These are phyloP conservation scores for Diarsia mendica DNA, from an alignment of 2,888 invertebrate genomes.

Conservation along the genomic window DNA sequence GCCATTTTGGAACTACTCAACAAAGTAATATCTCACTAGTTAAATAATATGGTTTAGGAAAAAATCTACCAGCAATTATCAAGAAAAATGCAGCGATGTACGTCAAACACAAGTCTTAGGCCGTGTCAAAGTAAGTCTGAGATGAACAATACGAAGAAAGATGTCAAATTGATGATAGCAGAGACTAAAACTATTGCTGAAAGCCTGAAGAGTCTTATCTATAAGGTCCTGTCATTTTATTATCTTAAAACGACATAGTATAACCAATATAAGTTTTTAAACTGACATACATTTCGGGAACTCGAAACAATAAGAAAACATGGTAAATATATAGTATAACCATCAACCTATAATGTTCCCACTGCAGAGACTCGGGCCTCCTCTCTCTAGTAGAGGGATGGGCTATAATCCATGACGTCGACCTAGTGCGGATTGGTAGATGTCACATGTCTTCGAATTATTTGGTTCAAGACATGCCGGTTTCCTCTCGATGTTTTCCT, in stretches of 20 bases:
- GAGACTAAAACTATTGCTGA: constrained; percentile 71
- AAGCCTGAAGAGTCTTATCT: constrained; percentile 73
- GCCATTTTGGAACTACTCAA: not conserved
- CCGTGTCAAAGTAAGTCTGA: constrained; percentile 48
- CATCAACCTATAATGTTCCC: too few species aligned
- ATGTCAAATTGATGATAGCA: constrained; percentile 73
- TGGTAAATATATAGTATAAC: too few species aligned
- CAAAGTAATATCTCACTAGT: not conserved
- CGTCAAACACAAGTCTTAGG: constrained; percentile 61
- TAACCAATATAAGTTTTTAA: not conserved
- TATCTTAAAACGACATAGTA: not conserved
- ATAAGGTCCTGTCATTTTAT: constrained; percentile 67
- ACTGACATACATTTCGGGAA: too few species aligned
- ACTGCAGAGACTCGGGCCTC: too few species aligned
- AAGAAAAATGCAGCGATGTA: constrained; percentile 61
- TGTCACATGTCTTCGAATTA: too few species aligned
- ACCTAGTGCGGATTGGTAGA: too few species aligned
- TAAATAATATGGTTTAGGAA: constrained; percentile 64
- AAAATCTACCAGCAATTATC: constrained; percentile 73
- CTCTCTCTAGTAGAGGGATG: too few species aligned
- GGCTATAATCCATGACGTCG: too few species aligned
- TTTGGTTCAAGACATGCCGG: too few species aligned
- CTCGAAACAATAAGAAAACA: too few species aligned
- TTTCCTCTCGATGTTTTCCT: too few species aligned
- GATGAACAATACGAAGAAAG: constrained; percentile 66